These are phyloP conservation scores for Axinella damicornis DNA, from an alignment of 37 sponge, comb jelly and placozoan genomes.

Conservation along the genomic window DNA sequence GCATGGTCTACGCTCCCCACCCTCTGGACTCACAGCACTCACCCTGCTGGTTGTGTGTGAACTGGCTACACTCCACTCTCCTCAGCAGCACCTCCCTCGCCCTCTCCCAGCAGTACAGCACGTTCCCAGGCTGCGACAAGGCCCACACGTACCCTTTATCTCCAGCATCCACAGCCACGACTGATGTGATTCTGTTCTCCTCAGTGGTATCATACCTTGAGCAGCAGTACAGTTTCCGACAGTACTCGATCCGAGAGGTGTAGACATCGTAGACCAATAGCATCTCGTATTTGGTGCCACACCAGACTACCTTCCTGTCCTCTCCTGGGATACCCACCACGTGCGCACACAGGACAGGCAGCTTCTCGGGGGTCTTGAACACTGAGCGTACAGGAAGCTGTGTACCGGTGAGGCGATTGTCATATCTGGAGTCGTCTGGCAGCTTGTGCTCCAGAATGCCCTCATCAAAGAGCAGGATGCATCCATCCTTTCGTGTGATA, in stretches of 20 bases:
- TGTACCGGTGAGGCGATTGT: slow-evolving; percentile 53
- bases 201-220: slow-evolving; percentile 8
- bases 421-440: slow-evolving; percentile 53
- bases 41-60: slow-evolving; percentile 14
- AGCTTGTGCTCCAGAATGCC: slow-evolving; percentile 35
- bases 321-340: neutral
- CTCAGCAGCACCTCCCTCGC: slow-evolving; percentile 30
- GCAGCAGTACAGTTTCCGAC: slow-evolving; percentile 33
- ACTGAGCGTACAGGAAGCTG: slow-evolving; percentile 69
- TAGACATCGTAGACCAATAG: slow-evolving; percentile 40
- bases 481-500: slow-evolving; percentile 67
- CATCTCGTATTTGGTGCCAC: slow-evolving; percentile 58
- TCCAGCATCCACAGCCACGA: slow-evolving; percentile 4
- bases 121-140: slow-evolving; percentile 41
- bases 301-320: slow-evolving; percentile 33
- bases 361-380: slow-evolving; percentile 52
- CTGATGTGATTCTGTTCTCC: slow-evolving; percentile 20
- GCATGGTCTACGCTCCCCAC: too few species aligned
- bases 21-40: too few species aligned
- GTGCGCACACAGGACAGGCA: slow-evolving; percentile 36
- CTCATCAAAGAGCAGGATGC: slow-evolving; percentile 71
- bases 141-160: slow-evolving; percentile 50
- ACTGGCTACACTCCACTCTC: slow-evolving; percentile 14
- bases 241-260: slow-evolving; percentile 27
- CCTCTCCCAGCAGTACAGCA: slow-evolving; percentile 70